Evolutionary conservation across 1,140 invertebrate species (phyloP), one percentile per base, ranked within the genome.

Genomic region (Argopecten irradians): DNA sequence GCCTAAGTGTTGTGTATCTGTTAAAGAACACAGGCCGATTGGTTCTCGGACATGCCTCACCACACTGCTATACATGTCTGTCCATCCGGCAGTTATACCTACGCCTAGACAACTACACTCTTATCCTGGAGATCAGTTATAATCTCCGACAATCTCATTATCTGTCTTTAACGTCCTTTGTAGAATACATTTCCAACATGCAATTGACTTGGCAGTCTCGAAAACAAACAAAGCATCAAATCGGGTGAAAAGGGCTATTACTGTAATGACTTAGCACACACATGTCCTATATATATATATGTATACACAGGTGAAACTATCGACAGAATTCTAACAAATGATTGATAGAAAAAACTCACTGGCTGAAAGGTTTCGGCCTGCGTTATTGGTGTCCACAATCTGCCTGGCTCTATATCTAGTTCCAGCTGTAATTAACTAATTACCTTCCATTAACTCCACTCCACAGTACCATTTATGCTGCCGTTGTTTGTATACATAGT

Each of bases 161-260:
- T 71, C 43, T 46, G 43, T 46, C 55, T 71, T 71, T 28, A 71
- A n/a, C 3, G 55, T 71, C 55, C 55, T 71, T 71, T 71, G 55
- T 71, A 16, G 22, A 71, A 71, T 28, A 46, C 22, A 28, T 71
- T 71, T 71, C 55, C n/a, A 71, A 71, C 55, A 71, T 71, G 55
- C 55, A 71, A 71, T 71, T 71, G 55, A 71, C 55, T 71, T 71
- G 55, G 55, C 55, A 71, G 55, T 71, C 55, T 71, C n/a, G 55
- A 71, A 71, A 71, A 71, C 43, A 46, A 46, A 46, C 43, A 46
- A 46, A 46, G 22, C 55, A 5, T 71, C 28, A 28, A 71, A 71
- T 71, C 55, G 28, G 55, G 55, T 71, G 55, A 71, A 71, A 71
- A 71, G 22, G 5, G 8, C 16, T 2, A 71, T 71, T 71, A 71